A percentile compares a stretch with the other conserved stretches of the same genome.
These are phyloP conservation scores for Prolemur simus DNA, from an alignment of 2,113 vertebrate genomes.

Conservation along the genomic window DNA sequence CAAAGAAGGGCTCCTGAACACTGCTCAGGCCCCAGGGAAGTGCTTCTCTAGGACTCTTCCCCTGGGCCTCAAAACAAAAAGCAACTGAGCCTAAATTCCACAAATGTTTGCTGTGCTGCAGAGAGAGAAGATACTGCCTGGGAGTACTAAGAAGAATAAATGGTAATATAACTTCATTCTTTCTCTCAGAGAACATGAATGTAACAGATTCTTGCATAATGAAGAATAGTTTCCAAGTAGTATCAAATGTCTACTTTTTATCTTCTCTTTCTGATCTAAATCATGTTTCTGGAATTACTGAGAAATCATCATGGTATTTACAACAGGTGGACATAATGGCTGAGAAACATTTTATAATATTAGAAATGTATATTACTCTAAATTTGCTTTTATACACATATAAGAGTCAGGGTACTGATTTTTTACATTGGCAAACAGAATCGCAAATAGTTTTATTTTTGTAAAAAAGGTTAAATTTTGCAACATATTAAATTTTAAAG, in stretches of 20 bases:
- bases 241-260: background rate
- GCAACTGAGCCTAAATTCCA: background rate
- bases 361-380: background rate
- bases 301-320: background rate
- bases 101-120: background rate
- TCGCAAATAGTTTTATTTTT: background rate
- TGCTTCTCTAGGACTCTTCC: background rate
- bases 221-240: background rate
- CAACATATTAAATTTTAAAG: background rate
- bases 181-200: background rate
- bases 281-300: constrained; percentile 2
- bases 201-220: background rate
- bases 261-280: background rate
- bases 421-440: background rate
- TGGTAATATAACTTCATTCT: background rate
- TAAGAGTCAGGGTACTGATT: background rate
- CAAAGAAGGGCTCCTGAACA: background rate
- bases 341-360: background rate
- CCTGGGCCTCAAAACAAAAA: background rate
- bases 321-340: background rate
- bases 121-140: background rate
- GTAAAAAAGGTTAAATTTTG: background rate
- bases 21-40: background rate
- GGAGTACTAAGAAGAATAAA: background rate
- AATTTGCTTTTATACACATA: background rate